Evolutionary conservation across 2,113 vertebrate species (phyloP).

Genomic region (Lonchura striata): DNA sequence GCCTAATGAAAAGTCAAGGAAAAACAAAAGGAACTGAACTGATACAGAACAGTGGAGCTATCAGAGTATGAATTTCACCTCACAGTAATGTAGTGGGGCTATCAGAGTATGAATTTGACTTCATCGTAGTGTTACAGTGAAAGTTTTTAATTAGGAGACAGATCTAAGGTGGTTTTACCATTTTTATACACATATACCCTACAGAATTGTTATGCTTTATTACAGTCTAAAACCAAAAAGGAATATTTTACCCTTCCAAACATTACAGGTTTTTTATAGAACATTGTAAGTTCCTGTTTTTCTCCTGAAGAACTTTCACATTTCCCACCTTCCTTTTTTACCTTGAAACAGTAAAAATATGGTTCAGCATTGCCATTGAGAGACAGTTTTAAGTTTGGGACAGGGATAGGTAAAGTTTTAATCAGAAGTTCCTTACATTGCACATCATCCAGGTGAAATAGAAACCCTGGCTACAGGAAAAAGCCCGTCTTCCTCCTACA

Average conservation of each 20-base stretch:
- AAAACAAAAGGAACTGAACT: neutral
- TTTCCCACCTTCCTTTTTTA: neutral
- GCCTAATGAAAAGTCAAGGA: neutral
- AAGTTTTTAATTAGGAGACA: neutral
- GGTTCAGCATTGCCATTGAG: neutral
- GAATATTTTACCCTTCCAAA: neutral
- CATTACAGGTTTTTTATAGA: neutral
- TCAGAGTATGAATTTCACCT: neutral
- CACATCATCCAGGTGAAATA: neutral
- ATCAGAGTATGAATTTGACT: neutral
- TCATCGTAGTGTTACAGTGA: neutral
- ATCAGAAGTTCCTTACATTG: neutral
- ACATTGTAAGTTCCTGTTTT: neutral
- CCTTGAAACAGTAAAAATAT: neutral
- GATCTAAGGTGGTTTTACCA: neutral
- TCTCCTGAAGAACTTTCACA: neutral
- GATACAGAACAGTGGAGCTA: neutral
- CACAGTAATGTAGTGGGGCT: neutral
- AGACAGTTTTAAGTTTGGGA: neutral
- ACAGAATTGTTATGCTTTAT: neutral
- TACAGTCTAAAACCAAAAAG: neutral
- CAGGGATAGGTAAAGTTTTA: neutral
- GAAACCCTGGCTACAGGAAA: neutral
- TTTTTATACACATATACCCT: neutral
- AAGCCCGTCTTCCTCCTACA: neutral